Conservation (phyloP, 2,113 vertebrate species). For the Triplophysa siluroides region DNA sequence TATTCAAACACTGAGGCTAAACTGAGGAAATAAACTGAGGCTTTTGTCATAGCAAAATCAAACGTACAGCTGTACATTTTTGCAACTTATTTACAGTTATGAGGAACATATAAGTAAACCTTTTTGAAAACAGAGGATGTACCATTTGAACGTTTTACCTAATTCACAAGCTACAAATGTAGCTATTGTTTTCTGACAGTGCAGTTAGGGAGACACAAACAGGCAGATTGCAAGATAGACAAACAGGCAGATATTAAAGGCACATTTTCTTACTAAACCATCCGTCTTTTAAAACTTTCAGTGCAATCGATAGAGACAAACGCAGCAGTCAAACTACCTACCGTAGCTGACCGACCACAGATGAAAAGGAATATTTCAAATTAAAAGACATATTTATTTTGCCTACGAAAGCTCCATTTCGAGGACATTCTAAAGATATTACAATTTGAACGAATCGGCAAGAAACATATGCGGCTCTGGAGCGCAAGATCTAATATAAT, state of each 20-base stretch:
- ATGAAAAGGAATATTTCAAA: neutral
- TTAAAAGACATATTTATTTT: neutral
- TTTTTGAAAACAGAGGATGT: too few species aligned
- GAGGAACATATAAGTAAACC: too few species aligned
- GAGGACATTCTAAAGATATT: neutral
- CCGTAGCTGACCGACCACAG: neutral
- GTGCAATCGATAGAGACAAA: neutral
- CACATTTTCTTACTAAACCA: too few species aligned
- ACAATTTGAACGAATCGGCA: too few species aligned
- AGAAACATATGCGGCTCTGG: neutral
- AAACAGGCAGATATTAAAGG: neutral
- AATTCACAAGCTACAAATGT: neutral
- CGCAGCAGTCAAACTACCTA: neutral
- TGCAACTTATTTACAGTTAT: too few species aligned
- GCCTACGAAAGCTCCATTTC: neutral
- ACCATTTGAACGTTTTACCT: too few species aligned
- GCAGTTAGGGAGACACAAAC: neutral
- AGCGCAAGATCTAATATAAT: neutral
- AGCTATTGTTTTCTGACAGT: neutral
- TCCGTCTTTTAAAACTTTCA: too few species aligned
- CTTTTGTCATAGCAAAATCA: too few species aligned
- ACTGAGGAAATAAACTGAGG: neutral
- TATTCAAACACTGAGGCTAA: neutral
- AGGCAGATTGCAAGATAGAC: neutral
- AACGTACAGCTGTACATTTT: too few species aligned